These are phyloP conservation scores for Listrodromus nycthemerus DNA, from an alignment of 2,888 invertebrate genomes.

Conservation along the genomic window DNA sequence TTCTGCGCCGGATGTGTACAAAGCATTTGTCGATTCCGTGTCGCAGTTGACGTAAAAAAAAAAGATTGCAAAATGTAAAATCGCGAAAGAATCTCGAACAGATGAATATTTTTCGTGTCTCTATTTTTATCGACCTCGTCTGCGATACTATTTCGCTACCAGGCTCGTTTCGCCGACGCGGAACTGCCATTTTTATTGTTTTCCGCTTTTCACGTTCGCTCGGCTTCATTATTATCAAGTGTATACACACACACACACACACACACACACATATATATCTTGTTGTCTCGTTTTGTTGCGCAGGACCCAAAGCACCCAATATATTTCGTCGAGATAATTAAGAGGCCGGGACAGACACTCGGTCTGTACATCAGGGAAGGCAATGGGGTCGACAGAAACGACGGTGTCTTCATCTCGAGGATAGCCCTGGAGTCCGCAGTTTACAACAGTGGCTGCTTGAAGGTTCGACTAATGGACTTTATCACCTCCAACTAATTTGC, in stretches of 20 bases:
- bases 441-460: conserved; percentile 98
- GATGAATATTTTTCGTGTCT: background rate
- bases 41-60: conserved; percentile 7
- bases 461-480: conserved; percentile 84
- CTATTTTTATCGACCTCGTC: conserved; percentile 22
- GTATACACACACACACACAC: conserved; percentile 20
- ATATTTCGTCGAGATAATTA: conserved; percentile 98
- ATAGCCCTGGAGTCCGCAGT: conserved; percentile 98
- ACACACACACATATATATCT: background rate
- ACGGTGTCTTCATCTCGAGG: conserved; percentile 99
- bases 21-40: background rate
- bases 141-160: conserved; percentile 50
- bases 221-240: conserved; percentile 17
- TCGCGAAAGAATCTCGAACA: background rate
- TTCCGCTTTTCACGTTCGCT: conserved; percentile 38
- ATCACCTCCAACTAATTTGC: background rate
- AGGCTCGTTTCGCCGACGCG: conserved; percentile 52
- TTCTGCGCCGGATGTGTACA: conserved; percentile 7
- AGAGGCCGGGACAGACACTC: conserved; percentile 98
- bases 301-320: conserved; percentile 92
- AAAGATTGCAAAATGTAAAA: background rate
- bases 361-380: conserved; percentile 99
- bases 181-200: conserved; percentile 47
- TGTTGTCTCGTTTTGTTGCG: conserved; percentile 30
- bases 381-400: conserved; percentile 97